These are phyloP conservation scores for Beris chalybata DNA, from an alignment of 2,888 invertebrate species.

Conservation along the genomic window DNA sequence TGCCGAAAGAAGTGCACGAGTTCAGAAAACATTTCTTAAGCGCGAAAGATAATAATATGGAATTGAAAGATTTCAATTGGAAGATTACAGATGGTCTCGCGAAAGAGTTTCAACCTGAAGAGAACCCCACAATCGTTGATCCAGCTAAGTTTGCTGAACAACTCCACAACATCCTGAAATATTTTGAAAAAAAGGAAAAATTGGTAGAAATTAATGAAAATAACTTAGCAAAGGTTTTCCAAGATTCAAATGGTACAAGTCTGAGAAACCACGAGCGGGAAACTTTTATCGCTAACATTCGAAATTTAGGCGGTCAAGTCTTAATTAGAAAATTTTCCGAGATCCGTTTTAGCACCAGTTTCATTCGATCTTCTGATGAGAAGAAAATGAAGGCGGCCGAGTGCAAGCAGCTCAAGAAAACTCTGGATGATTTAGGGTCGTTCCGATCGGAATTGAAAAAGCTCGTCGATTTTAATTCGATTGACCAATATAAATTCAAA, in stretches of 20 bases:
- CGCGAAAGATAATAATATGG: not conserved
- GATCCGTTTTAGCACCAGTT: constrained; percentile 15
- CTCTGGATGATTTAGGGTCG: not conserved
- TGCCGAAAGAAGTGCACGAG: not conserved
- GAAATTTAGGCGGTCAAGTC: constrained; percentile 4
- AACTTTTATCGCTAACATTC: constrained; percentile 9
- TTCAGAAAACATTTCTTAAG: not conserved
- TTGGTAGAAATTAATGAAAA: not conserved
- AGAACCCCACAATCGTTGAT: not conserved
- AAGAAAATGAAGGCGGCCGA: too few relatives aligned
- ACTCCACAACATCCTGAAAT: not conserved
- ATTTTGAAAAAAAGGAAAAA: not conserved
- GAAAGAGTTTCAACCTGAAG: not conserved
- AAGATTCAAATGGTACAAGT: too few relatives aligned
- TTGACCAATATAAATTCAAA: not conserved
- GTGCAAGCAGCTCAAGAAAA: too few relatives aligned
- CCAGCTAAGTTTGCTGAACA: constrained; percentile 4
- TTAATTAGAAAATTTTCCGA: constrained; percentile 17
- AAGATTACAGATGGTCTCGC: not conserved
- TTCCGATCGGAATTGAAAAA: constrained; percentile 4
- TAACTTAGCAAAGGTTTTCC: not conserved
- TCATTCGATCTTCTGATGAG: not conserved
- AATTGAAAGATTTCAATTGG: not conserved
- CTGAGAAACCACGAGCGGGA: not conserved
- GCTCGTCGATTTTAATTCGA: not conserved